These are phyloP conservation scores for Papilio dardanus DNA, from an alignment of 1,140 invertebrate species.

Conservation along the genomic window DNA sequence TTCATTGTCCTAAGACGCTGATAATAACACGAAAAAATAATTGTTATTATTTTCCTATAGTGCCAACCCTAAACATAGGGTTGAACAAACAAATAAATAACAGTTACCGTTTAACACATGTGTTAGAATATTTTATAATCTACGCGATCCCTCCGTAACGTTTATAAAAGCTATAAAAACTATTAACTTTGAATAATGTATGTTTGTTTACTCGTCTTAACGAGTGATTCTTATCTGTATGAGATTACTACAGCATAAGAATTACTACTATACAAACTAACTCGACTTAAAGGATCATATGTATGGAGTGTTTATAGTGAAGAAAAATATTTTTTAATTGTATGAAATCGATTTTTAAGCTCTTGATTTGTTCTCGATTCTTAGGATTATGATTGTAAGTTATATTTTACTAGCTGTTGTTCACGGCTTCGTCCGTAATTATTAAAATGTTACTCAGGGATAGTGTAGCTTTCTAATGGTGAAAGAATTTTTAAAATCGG, in stretches of 20 bases:
- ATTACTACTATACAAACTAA: slow-evolving; percentile 44
- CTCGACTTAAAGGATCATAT: slow-evolving; percentile 42
- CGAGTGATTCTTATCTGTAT: slow-evolving; percentile 38
- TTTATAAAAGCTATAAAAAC: slow-evolving; percentile 46
- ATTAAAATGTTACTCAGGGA: too few relatives aligned
- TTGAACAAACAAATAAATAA: slow-evolving; percentile 57
- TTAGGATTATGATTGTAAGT: background rate
- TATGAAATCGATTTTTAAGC: background rate
- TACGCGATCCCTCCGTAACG: slow-evolving; percentile 48
- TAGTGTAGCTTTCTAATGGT: too few relatives aligned
- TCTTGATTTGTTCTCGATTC: background rate
- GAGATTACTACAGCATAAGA: slow-evolving; percentile 18
- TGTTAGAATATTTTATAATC: slow-evolving; percentile 62
- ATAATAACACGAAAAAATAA: background rate
- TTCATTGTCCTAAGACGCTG: too few relatives aligned
- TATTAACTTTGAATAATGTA: slow-evolving; percentile 52
- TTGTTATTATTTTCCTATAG: background rate
- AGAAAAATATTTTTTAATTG: background rate
- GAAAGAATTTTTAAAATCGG: too few relatives aligned
- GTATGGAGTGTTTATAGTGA: background rate
- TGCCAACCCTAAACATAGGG: slow-evolving; percentile 25
- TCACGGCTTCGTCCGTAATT: too few relatives aligned
- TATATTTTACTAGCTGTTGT: too few relatives aligned
- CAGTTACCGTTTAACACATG: slow-evolving; percentile 52
- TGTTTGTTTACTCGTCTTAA: slow-evolving; percentile 53